Percentiles rank a stretch among this genome's conserved stretches.
Evolutionary conservation across 1,140 invertebrate genomes (phyloP).

Genomic region (Ceratina australensis): DNA sequence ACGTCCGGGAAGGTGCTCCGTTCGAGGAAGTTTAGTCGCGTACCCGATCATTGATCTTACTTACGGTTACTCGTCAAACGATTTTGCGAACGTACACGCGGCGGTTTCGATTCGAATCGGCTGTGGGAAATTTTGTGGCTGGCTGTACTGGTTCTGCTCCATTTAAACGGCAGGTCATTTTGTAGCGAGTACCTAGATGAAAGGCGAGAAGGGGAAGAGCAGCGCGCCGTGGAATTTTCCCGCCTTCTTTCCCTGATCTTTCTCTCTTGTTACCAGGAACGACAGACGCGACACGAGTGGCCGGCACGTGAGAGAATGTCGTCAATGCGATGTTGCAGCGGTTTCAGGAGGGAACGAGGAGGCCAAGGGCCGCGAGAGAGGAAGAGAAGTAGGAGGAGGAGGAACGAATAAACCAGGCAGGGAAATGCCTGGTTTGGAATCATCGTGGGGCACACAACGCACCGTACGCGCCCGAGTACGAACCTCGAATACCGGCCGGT

Average conservation of each 20-base stretch:
- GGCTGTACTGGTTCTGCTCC: neutral
- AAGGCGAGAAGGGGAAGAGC: neutral
- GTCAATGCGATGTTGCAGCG: constrained; percentile 64
- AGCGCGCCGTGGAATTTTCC: constrained; percentile 24
- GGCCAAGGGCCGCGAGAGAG: constrained; percentile 12
- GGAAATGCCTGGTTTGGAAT: constrained; percentile 56
- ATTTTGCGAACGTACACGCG: too few species aligned
- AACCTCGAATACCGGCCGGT: constrained; percentile 62
- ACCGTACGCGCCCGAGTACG: constrained; percentile 55
- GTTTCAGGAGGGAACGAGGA: constrained; percentile 54
- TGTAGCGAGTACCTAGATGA: neutral
- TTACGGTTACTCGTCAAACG: neutral
- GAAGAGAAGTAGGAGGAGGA: constrained; percentile 27
- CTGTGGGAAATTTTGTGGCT: neutral
- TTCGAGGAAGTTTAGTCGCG: constrained; percentile 38
- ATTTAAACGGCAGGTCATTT: neutral
- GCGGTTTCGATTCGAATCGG: neutral
- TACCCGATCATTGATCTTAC: constrained; percentile 10
- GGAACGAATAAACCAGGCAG: constrained; percentile 34
- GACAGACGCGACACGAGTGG: constrained; percentile 65
- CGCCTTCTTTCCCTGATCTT: constrained; percentile 41
- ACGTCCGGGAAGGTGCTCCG: constrained; percentile 44
- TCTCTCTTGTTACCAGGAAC: constrained; percentile 65
- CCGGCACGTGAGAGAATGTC: constrained; percentile 77
- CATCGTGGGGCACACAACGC: constrained; percentile 50